Conservation (phyloP, 2,888 invertebrate species). For the Hydroisotoma schaefferi region DNA sequence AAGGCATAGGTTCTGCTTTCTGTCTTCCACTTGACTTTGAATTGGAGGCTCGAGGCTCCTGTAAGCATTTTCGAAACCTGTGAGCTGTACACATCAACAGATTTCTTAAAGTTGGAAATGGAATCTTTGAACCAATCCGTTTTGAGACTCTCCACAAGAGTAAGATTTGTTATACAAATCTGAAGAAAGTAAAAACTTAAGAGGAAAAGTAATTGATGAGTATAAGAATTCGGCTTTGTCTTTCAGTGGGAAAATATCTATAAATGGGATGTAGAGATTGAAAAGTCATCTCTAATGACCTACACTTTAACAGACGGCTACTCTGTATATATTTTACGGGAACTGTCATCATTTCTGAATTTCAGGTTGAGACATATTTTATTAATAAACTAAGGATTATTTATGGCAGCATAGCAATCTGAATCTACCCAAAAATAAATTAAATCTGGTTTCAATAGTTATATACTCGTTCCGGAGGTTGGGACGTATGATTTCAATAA, state of each 20-base stretch:
- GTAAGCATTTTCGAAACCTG: too few species aligned
- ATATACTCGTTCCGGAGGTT: conserved; percentile 11
- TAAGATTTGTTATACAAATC: too few species aligned
- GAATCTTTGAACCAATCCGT: too few species aligned
- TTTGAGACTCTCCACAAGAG: too few species aligned
- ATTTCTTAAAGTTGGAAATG: too few species aligned
- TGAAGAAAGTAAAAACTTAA: too few species aligned
- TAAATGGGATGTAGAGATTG: neutral
- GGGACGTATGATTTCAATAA: conserved; percentile 19
- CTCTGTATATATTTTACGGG: neutral
- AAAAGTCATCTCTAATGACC: neutral
- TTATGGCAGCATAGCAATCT: neutral
- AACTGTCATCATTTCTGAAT: neutral
- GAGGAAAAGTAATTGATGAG: too few species aligned
- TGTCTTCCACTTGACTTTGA: too few species aligned
- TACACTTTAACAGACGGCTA: neutral
- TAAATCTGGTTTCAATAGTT: conserved; percentile 17
- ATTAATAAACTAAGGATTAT: neutral
- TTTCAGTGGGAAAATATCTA: neutral
- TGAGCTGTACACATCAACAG: too few species aligned
- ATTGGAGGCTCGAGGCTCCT: too few species aligned
- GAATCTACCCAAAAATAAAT: neutral
- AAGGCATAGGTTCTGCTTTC: too few species aligned
- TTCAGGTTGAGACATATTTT: neutral
- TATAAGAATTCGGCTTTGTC: neutral